Conservation (phyloP, 2,113 vertebrate species). For the Pseudorectes ferrugineus region DNA sequence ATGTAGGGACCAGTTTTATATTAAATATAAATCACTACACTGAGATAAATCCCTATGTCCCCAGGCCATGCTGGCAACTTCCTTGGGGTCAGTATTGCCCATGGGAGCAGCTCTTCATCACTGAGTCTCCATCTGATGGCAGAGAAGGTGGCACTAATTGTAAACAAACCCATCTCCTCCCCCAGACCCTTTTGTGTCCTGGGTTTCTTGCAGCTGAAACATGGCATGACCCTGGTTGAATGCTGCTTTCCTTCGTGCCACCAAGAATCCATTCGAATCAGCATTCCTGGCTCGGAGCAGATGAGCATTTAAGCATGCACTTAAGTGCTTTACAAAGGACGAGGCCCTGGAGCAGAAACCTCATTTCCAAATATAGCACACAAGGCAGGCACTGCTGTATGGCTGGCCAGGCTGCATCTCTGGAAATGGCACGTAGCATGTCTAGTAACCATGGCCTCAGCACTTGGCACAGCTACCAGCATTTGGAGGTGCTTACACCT, state of each 20-base stretch:
- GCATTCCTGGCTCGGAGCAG: background rate
- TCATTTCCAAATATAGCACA: slow-evolving; percentile 53
- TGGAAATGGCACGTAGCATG: background rate
- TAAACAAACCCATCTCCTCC: background rate
- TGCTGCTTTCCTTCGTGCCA: background rate
- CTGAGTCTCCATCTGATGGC: background rate
- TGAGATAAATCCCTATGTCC: background rate
- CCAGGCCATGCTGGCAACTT: background rate
- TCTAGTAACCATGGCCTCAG: background rate
- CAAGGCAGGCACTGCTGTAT: background rate
- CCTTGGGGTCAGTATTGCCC: background rate
- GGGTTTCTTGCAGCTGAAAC: background rate
- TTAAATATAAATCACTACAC: background rate
- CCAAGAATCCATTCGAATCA: background rate
- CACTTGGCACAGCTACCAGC: background rate
- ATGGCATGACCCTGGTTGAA: background rate
- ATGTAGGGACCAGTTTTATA: background rate
- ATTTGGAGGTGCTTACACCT: slow-evolving; percentile 11
- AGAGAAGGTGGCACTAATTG: background rate
- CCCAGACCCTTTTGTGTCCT: background rate
- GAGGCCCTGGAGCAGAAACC: slow-evolving; percentile 33
- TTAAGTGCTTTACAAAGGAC: slow-evolving; percentile 19
- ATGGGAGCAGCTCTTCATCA: background rate
- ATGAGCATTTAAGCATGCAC: slow-evolving; percentile 51
- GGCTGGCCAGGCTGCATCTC: background rate